A percentile compares a stretch with the other conserved stretches of the same genome.
Evolutionary conservation across 2,113 vertebrate species (phyloP).

Genomic region (Sylvia atricapilla): DNA sequence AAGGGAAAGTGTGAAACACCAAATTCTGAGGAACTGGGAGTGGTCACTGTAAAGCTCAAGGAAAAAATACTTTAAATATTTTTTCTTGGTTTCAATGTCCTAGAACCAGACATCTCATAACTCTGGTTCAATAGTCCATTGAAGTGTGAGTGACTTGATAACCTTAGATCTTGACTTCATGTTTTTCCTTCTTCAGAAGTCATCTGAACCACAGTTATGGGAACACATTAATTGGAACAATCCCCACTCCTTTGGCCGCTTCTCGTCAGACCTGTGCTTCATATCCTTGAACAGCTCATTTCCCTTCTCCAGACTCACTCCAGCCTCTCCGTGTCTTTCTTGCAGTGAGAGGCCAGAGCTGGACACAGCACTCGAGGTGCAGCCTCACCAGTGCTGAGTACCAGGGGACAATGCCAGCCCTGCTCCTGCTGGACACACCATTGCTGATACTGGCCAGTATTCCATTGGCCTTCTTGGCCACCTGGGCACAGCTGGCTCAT

Average conservation of each 20-base stretch:
- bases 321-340: no score
- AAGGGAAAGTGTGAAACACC: background rate
- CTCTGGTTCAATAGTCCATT: background rate
- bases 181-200: background rate
- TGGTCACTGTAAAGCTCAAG: accelerated
- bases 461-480: background rate
- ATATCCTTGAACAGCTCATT: no score
- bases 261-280: background rate
- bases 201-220: background rate
- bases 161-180: no score
- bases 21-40: accelerated
- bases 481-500: background rate
- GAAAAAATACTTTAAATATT: background rate
- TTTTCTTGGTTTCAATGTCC: accelerated
- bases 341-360: background rate
- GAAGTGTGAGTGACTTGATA: accelerated
- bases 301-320: background rate
- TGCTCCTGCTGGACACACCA: background rate
- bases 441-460: background rate
- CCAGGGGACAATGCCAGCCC: background rate
- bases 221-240: no score
- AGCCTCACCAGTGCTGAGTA: accelerated
- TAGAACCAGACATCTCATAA: background rate
- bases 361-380: background rate
- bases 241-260: accelerated